Evolutionary conservation across 1,140 invertebrate species (phyloP).

Genomic region (Papilio helenus): DNA sequence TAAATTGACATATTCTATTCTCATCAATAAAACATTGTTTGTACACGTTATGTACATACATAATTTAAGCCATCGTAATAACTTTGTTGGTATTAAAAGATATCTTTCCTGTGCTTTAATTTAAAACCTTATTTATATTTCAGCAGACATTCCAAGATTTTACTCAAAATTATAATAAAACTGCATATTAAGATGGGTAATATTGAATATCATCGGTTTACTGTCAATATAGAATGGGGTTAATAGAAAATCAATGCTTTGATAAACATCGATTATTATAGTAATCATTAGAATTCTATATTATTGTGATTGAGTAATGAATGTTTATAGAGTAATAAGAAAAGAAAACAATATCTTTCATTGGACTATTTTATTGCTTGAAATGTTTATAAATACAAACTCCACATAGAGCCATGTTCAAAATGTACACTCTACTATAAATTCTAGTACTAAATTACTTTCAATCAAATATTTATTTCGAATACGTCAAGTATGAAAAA

Average conservation of each 20-base stretch:
- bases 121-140: not conserved
- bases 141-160: not conserved
- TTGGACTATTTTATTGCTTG: conserved; percentile 83
- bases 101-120: too few species aligned
- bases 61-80: not conserved
- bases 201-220: not conserved
- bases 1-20: conserved; percentile 61
- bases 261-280: not conserved
- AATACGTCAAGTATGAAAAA: conserved; percentile 53
- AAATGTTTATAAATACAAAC: conserved; percentile 79
- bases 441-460: conserved; percentile 75
- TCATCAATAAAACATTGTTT: conserved; percentile 46
- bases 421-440: conserved; percentile 78
- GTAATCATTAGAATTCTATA: not conserved
- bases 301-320: not conserved
- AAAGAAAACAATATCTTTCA: conserved; percentile 54
- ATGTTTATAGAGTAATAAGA: conserved; percentile 7
- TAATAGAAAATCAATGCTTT: not conserved
- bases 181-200: not conserved
- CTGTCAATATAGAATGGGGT: not conserved
- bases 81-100: not conserved
- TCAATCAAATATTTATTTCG: conserved; percentile 57
- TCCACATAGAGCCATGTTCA: conserved; percentile 67
- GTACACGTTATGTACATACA: not conserved
- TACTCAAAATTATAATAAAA: not conserved